Evolutionary conservation across 2,888 invertebrate genomes (phyloP).

Genomic region (Hesperia comma): DNA sequence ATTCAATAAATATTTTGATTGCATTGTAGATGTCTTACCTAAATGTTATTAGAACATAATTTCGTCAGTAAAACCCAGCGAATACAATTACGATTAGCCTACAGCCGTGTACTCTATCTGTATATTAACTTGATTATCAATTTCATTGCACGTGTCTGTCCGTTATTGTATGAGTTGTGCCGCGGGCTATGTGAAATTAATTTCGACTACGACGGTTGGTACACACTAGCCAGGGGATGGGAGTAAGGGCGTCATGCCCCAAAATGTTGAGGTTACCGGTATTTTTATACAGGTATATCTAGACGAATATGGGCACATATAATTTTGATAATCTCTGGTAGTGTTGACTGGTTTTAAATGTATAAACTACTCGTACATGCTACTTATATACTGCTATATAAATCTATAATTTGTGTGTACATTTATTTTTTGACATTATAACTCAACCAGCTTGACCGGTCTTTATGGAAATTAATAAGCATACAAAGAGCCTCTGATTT

Average conservation of each 20-base stretch:
- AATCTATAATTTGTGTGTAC: no score
- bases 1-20: no score
- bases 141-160: constrained; percentile 64
- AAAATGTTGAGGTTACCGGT: not conserved
- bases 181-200: constrained; percentile 78
- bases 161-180: constrained; percentile 45
- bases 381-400: no score
- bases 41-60: not conserved
- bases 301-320: not conserved
- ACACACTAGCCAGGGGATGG: constrained; percentile 56
- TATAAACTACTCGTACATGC: no score
- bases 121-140: constrained; percentile 52
- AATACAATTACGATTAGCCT: constrained; percentile 41
- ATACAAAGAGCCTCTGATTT: no score
- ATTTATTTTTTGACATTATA: no score
- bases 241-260: not conserved
- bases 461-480: no score
- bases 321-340: no score
- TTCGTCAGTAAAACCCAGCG: not conserved
- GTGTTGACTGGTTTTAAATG: no score
- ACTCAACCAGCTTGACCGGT: no score
- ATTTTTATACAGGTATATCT: not conserved
- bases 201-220: constrained; percentile 78
- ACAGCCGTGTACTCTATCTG: constrained; percentile 53
- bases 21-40: no score